Evolutionary conservation across 2,888 invertebrate species (phyloP), one percentile per base, ranked within the genome.

Genomic region (Dioctria linearis): DNA sequence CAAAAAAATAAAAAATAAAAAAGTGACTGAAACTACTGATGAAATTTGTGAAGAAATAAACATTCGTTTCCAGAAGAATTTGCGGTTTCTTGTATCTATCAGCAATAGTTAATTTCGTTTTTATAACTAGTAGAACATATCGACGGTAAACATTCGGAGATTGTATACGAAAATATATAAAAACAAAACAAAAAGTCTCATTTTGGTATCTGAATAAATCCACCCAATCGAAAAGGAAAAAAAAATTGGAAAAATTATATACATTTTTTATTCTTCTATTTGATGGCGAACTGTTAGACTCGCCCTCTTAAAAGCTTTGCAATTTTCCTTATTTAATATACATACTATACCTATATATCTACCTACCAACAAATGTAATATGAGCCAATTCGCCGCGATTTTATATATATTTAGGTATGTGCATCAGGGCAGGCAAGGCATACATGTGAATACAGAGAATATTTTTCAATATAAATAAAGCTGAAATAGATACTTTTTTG

Each of bases 231-330:
- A 25, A 8, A 42, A 54, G 3, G 54, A 2, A 54, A 46, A 6
- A n/a, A 6, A 9, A n/a, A 54, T 54, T 54, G 54, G 54, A 54
- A 54, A n/a, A 54, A 54, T 25, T 25, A 25, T 11, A 54, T 54
- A 2, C 4, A 11, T 54, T 51, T 54, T 69, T 73, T 59, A 25
- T 25, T 25, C 25, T 40, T 5, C 40, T 57, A 42, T 46, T 76
- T 76, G 63, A 63, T 76, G 63, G n/a, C 49, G 39, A 63, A 63
- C 42, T 63, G 40, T 39, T 63, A 76, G 76, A 76, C 76, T 76
- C 76, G 76, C 76, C 76, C 76, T 76, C 61, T 46, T 76, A 63
- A 63, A 76, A 76, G 54, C 63, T 76, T 76, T 63, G 51, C 63
- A 46, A 39, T 76, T 76, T 59, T 49, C 63, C 40, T 76, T 46